phyloP scores from a whole-genome alignment of 2,113 vertebrate species.

The Formicarius rufipectus region DNA sequence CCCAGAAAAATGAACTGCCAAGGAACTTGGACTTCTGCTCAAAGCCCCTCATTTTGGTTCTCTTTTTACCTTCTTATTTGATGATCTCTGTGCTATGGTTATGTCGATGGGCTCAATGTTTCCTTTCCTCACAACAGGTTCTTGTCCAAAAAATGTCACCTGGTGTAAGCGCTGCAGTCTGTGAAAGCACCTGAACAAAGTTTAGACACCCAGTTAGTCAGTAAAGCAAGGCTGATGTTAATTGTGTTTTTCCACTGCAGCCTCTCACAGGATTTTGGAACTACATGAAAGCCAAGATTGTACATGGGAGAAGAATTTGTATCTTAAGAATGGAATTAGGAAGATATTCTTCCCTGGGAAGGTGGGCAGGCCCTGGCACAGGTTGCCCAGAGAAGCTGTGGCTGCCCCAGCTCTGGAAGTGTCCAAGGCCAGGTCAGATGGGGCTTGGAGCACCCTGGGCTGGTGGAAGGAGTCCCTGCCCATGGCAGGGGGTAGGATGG shows the following conservation, averaged over 20 bases:
- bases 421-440: background rate
- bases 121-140: constrained; percentile 87
- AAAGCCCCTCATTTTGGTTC: fast-evolving
- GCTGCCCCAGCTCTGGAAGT: background rate
- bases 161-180: constrained; percentile 87
- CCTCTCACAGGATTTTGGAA: background rate
- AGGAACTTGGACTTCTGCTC: background rate
- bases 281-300: background rate
- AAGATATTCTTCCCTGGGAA: background rate
- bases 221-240: background rate
- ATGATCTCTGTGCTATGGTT: constrained; percentile 84
- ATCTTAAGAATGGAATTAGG: background rate
- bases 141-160: constrained; percentile 83
- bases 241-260: background rate
- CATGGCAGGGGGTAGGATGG: background rate
- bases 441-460: background rate
- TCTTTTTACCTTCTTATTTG: constrained; percentile 91
- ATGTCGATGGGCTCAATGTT: constrained; percentile 86
- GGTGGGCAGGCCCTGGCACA: too few relatives aligned
- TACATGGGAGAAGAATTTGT: background rate
- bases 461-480: too few relatives aligned
- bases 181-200: constrained; percentile 80
- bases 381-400: background rate
- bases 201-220: background rate
- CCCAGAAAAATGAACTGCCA: background rate